Evolutionary conservation across 1,140 invertebrate genomes (phyloP).

Genomic region (Drosophila persimilis): DNA sequence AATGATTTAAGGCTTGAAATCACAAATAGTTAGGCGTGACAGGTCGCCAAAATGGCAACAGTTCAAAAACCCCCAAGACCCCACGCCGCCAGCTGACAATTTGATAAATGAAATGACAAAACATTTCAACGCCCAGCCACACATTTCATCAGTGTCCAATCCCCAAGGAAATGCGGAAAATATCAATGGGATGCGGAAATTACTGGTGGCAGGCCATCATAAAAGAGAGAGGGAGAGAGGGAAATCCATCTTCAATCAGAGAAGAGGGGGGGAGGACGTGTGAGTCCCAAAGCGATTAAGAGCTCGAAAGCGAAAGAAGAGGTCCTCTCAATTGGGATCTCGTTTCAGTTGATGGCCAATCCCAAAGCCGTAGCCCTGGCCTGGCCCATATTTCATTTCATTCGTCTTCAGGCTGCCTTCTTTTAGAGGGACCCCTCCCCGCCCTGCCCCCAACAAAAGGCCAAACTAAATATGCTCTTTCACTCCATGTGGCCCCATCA

Average conservation of each 20-base stretch:
- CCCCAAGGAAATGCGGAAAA: constrained; percentile 24
- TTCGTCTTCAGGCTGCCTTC: constrained; percentile 12
- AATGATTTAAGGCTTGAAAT: constrained; percentile 71
- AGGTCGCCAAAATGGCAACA: constrained; percentile 31
- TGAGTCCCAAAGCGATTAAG: constrained; percentile 27
- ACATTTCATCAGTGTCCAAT: constrained; percentile 28
- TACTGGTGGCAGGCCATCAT: constrained; percentile 26
- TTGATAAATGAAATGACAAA: constrained; percentile 73
- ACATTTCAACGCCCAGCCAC: constrained; percentile 42
- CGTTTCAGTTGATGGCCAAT: constrained; percentile 35
- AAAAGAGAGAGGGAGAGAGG: constrained; percentile 1
- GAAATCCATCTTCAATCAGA: too few relatives aligned
- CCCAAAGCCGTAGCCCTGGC: constrained; percentile 1
- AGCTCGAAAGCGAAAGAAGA: constrained; percentile 1
- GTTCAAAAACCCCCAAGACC: constrained; percentile 6
- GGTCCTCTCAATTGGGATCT: constrained; percentile 25
- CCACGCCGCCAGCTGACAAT: constrained; percentile 24
- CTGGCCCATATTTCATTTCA: constrained; percentile 39
- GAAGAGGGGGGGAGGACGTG: too few relatives aligned
- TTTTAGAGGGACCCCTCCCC: too few relatives aligned
- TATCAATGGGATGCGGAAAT: constrained; percentile 34
- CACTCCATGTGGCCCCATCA: constrained; percentile 44
- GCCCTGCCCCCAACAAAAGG: constrained; percentile 18
- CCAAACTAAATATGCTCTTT: constrained; percentile 42
- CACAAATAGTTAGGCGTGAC: constrained; percentile 53